A percentile compares a stretch with the other conserved stretches of the same genome.
phyloP scores from a whole-genome alignment of 1,140 invertebrate genomes.

The Hermetia illucens region DNA sequence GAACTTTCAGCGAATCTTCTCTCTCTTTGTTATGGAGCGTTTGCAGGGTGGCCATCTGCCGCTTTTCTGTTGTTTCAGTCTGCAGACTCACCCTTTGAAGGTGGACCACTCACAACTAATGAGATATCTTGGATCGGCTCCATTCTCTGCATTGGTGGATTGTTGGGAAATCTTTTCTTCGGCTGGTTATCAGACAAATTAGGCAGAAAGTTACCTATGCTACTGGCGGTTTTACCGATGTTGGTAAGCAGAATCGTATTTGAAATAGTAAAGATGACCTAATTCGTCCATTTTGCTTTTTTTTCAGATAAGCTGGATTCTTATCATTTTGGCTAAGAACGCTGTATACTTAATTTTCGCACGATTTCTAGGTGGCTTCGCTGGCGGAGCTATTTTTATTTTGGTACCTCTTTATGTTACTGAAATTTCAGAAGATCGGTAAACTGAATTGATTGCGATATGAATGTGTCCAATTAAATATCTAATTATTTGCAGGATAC shows the following conservation, averaged over 20 bases:
- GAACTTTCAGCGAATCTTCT: slow-evolving; percentile 16
- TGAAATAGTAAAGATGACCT: background rate
- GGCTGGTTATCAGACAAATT: slow-evolving; percentile 36
- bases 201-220: slow-evolving; percentile 6
- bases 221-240: slow-evolving; percentile 5
- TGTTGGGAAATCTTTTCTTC: slow-evolving; percentile 33
- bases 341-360: slow-evolving; percentile 14
- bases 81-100: slow-evolving; percentile 15
- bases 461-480: background rate
- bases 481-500: slow-evolving; percentile 11
- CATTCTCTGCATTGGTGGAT: slow-evolving; percentile 33
- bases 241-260: slow-evolving; percentile 1
- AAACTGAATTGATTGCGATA: background rate
- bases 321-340: slow-evolving; percentile 19
- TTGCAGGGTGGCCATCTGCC: slow-evolving; percentile 35
- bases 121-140: slow-evolving; percentile 40
- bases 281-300: too few relatives aligned
- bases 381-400: slow-evolving; percentile 19
- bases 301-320: slow-evolving; percentile 7
- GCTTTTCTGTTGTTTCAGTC: slow-evolving; percentile 32
- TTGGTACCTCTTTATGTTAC: slow-evolving; percentile 25
- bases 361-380: slow-evolving; percentile 24
- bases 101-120: slow-evolving; percentile 17
- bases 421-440: slow-evolving; percentile 23
- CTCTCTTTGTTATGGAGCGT: slow-evolving; percentile 18